Percentiles rank a stretch among this genome's conserved stretches.
Evolutionary conservation across 2,888 invertebrate genomes (phyloP).

Genomic region (Physocephala rufipes): DNA sequence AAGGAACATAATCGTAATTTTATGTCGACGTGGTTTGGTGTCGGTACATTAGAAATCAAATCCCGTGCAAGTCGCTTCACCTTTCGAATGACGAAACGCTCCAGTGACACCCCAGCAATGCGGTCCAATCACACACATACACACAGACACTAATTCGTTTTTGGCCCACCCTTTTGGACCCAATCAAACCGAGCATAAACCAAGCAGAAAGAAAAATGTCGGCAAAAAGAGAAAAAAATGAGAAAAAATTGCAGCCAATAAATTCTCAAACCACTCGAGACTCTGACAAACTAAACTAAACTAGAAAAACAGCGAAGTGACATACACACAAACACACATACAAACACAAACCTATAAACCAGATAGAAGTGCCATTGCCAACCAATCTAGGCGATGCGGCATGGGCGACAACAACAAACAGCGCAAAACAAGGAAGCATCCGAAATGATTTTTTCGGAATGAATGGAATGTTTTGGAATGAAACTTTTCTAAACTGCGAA

Average conservation of each 20-base stretch:
- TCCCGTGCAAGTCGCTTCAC: constrained; percentile 57
- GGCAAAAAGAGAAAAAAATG: constrained; percentile 21
- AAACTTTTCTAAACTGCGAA: no score
- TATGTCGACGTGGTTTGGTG: constrained; percentile 21
- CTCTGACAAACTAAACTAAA: constrained; percentile 45
- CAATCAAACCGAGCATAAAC: constrained; percentile 41
- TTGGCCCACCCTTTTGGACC: not conserved
- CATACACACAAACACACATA: not conserved
- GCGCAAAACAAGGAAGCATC: not conserved
- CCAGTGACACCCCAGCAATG: constrained; percentile 20
- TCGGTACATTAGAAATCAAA: constrained; percentile 55
- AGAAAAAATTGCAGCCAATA: constrained; percentile 24
- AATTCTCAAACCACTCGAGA: constrained; percentile 25
- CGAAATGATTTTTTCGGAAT: no score
- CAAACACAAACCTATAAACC: not conserved
- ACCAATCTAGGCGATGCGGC: not conserved
- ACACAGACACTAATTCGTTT: constrained; percentile 1
- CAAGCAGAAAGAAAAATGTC: constrained; percentile 48
- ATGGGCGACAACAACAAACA: constrained; percentile 16
- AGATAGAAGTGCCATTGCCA: not conserved
- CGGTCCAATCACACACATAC: constrained; percentile 18
- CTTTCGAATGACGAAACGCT: constrained; percentile 25
- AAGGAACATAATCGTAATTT: constrained; percentile 17
- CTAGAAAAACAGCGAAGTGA: constrained; percentile 29
- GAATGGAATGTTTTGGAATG: no score